phyloP scores from a whole-genome alignment of 2,797 vertebrate genomes.

The Aphelocoma californica region DNA sequence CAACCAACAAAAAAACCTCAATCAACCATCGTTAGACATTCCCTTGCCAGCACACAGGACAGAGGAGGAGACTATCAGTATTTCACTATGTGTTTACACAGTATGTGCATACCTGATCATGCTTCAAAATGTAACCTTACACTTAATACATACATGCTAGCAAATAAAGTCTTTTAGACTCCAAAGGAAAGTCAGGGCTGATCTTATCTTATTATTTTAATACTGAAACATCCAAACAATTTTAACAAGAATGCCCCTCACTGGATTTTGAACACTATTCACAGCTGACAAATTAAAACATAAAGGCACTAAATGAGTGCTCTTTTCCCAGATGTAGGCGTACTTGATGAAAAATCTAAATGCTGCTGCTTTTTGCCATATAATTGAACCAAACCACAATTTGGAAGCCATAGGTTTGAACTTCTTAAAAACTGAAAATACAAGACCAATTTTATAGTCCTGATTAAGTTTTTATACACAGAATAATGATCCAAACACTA shows the following conservation, averaged over 20 bases:
- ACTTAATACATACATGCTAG: neutral
- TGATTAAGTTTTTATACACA: neutral
- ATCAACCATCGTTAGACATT: neutral
- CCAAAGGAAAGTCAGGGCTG: neutral
- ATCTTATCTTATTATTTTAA: neutral
- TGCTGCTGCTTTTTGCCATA: neutral
- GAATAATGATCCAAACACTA: neutral
- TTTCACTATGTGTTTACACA: neutral
- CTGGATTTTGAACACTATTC: neutral
- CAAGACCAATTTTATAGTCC: neutral
- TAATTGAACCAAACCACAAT: neutral
- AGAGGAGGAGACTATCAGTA: neutral
- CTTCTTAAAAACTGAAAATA: neutral
- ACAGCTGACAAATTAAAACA: slow-evolving; percentile 25
- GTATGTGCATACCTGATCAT: neutral
- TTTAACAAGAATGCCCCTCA: slow-evolving; percentile 3
- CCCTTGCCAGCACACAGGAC: neutral
- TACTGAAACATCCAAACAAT: neutral
- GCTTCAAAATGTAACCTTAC: slow-evolving; percentile 15
- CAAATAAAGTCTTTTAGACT: neutral
- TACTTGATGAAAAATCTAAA: neutral
- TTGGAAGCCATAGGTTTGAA: neutral
- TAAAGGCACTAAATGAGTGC: slow-evolving; percentile 8
- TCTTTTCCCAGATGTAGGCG: neutral
- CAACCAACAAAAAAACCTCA: neutral